Base-by-base conservation (phyloP, 2,113 vertebrate species). In the Leucopsar rothschildi region DNA sequence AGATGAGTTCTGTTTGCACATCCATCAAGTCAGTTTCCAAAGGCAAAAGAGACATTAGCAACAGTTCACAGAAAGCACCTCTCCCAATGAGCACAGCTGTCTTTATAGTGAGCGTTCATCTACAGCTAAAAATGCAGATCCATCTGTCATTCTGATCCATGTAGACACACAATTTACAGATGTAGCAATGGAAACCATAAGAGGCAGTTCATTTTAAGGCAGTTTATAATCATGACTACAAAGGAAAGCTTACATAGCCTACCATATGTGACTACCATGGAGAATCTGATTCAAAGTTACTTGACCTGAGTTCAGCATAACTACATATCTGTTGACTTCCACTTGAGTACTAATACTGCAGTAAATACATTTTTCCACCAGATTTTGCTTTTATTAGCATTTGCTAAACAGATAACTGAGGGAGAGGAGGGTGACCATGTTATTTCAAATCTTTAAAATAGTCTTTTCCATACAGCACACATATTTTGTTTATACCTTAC, bases 391-490 rank as follows among this genome's bases (percentile, higher is more conserved):
- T 35, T 35, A 60, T 69, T 44, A 83, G 27, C 45, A 76, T 82
- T 79, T 90, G 35, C 49, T 57, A 65, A 87, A 64, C 7, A 79
- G 57, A 25, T 47, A 45, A 56, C 9, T 72, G 42, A 19, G 22
- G 28, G 27, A 66, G 13, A 37, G 35, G 7, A 68, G 10, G 3
- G 3, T 2, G 1, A 91, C 1, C 2, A 45, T 0, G 6, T 40
- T 81, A 52, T 37, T 72, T 85, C 57, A 91, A 70, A 52, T 9
- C 3, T 81, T 75, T 78, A 37, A 78, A 92, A 77, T 1, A 71
- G 20, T 40, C 13, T 91, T 79, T 49, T 71, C 37, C 35, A 78
- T 19, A 17, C 20, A 69, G 45, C 25, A 70, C 12, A 76, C 1
- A 16, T 4, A 39, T 17, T 37, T 70, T 6, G 7, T 39, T 84